Evolutionary conservation across 2,888 invertebrate genomes (phyloP).

Genomic region (Phoenoteleia sp.): DNA sequence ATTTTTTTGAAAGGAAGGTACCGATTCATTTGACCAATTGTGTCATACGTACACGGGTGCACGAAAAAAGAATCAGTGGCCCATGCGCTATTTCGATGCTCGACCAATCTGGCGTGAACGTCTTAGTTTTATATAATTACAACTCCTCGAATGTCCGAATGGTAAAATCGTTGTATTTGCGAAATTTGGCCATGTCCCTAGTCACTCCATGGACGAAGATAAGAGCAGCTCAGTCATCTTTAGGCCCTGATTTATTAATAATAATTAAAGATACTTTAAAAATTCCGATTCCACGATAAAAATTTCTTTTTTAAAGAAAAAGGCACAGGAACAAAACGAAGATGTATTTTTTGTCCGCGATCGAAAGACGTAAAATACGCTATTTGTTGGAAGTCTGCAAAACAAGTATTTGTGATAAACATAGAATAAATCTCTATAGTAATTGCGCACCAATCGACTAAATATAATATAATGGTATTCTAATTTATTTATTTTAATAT

Average conservation of each 20-base stretch:
- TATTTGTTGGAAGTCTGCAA: not conserved
- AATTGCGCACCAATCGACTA: not conserved
- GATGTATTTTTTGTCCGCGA: not conserved
- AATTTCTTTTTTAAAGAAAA: not conserved
- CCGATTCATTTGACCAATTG: no score
- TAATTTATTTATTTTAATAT: not conserved
- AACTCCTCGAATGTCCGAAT: not conserved
- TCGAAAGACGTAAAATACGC: not conserved
- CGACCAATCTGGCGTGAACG: constrained; percentile 70
- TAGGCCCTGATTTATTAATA: not conserved
- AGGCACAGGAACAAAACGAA: not conserved
- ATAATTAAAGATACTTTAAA: no score
- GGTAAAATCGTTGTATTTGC: not conserved
- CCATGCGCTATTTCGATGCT: no score
- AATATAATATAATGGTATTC: no score
- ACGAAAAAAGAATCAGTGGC: no score
- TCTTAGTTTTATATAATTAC: constrained; percentile 50
- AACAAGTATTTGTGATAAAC: not conserved
- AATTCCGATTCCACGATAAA: not conserved
- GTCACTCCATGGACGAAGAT: not conserved
- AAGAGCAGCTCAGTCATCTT: not conserved
- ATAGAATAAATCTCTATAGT: not conserved
- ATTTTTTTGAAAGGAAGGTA: no score
- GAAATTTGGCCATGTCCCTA: not conserved
- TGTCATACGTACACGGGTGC: no score